Conservation (phyloP, 2,888 invertebrate genomes). For the Mesorhabditis sp. region DNA sequence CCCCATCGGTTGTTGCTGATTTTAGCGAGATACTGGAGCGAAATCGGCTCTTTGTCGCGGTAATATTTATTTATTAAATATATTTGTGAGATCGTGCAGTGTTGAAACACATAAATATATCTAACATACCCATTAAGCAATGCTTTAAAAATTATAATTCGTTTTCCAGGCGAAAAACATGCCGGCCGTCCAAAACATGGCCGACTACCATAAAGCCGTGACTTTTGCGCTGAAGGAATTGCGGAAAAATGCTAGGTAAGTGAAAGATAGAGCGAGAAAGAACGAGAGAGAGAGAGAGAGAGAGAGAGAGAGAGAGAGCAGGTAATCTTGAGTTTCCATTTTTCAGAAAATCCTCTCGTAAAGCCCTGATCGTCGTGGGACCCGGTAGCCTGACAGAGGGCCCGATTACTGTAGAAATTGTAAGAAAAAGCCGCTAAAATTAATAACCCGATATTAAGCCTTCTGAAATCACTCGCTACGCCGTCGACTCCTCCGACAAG, state of each 20-base stretch:
- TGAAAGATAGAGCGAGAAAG: too few relatives aligned
- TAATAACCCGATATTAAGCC: too few relatives aligned
- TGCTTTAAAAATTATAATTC: too few relatives aligned
- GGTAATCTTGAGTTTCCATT: too few relatives aligned
- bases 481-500: constrained; percentile 21
- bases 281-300: too few relatives aligned
- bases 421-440: background rate
- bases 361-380: background rate
- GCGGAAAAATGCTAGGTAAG: too few relatives aligned
- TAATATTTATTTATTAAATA: background rate
- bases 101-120: constrained; percentile 1
- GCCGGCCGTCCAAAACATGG: too few relatives aligned
- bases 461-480: constrained; percentile 14
- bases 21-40: constrained; percentile 15
- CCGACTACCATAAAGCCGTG: too few relatives aligned
- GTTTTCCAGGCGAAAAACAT: too few relatives aligned
- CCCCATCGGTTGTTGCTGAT: constrained; percentile 16
- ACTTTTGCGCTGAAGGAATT: too few relatives aligned
- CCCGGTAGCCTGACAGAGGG: background rate
- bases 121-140: too few relatives aligned
- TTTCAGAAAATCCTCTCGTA: background rate
- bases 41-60: constrained; percentile 14
- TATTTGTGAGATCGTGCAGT: background rate
- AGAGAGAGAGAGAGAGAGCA: too few relatives aligned
- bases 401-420: background rate